A percentile compares a stretch with the other conserved stretches of the same genome.
phyloP scores from a whole-genome alignment of 2,888 invertebrate species.

The Odontocerum albicorne region DNA sequence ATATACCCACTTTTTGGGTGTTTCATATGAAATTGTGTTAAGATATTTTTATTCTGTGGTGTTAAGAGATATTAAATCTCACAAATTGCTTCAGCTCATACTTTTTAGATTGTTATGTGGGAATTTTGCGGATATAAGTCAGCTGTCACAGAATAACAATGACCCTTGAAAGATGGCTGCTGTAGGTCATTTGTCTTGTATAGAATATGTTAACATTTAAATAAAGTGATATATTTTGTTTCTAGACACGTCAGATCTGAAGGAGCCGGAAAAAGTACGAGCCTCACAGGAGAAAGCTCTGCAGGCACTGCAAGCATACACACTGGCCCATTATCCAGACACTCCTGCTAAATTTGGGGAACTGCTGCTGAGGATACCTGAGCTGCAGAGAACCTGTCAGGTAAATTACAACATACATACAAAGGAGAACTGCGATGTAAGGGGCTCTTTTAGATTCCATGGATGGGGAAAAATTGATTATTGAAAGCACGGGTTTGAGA shows the following conservation, averaged over 20 bases:
- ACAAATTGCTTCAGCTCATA: no score
- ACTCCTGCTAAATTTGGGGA: conserved; percentile 95
- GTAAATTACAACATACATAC: conserved; percentile 56
- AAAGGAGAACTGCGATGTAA: not conserved
- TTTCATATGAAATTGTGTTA: no score
- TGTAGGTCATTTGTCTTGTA: no score
- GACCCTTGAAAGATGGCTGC: no score
- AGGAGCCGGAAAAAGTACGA: conserved; percentile 91
- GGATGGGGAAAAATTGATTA: not conserved
- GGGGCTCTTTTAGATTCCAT: no score
- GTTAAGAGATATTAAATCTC: no score
- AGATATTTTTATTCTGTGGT: no score
- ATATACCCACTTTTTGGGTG: no score
- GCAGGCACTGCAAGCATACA: conserved; percentile 90
- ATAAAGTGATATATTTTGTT: not conserved
- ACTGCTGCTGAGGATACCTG: conserved; percentile 87
- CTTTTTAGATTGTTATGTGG: no score
- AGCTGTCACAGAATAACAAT: no score
- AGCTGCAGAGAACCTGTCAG: conserved; percentile 93
- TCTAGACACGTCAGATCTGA: conserved; percentile 85
- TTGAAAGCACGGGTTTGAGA: not conserved
- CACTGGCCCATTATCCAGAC: conserved; percentile 86
- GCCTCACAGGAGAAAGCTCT: conserved; percentile 93
- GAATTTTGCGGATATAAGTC: no score
- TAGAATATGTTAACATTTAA: conserved; percentile 7